Conservation (phyloP, 1,140 invertebrate species). For the Metaphire vulgaris region DNA sequence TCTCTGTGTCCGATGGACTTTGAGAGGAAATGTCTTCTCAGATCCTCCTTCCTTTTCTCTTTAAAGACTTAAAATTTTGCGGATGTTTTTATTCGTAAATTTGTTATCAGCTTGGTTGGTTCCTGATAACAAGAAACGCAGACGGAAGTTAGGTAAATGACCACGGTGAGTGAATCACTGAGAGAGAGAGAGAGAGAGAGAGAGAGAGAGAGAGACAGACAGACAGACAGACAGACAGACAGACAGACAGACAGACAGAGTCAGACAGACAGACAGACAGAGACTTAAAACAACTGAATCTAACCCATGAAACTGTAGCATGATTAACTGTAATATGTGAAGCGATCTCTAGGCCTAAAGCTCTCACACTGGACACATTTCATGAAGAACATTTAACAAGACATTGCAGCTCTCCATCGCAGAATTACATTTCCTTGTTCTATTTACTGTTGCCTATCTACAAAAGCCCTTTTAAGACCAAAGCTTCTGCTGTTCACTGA, state of each 20-base stretch:
- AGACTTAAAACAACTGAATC: background rate
- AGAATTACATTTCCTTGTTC: no score
- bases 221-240: background rate
- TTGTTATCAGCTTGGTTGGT: no score
- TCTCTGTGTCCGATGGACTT: background rate
- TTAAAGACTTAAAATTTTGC: no score
- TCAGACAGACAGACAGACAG: slow-evolving; percentile 15
- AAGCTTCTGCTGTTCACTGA: background rate
- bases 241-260: slow-evolving; percentile 25
- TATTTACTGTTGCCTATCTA: no score
- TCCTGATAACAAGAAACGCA: background rate
- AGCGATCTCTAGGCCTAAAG: background rate
- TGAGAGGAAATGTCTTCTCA: background rate
- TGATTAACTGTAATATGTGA: no score
- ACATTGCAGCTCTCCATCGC: no score
- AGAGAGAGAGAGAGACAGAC: background rate
- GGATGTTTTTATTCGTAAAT: no score
- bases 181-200: slow-evolving; percentile 19
- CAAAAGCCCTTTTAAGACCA: no score
- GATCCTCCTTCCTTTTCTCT: no score
- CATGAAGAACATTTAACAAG: no score
- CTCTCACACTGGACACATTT: no score
- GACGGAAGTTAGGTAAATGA: background rate
- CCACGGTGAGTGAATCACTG: background rate
- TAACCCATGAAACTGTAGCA: no score